Base-by-base conservation (phyloP, 2,888 invertebrate genomes). In the Psylliodes chrysocephalus region DNA sequence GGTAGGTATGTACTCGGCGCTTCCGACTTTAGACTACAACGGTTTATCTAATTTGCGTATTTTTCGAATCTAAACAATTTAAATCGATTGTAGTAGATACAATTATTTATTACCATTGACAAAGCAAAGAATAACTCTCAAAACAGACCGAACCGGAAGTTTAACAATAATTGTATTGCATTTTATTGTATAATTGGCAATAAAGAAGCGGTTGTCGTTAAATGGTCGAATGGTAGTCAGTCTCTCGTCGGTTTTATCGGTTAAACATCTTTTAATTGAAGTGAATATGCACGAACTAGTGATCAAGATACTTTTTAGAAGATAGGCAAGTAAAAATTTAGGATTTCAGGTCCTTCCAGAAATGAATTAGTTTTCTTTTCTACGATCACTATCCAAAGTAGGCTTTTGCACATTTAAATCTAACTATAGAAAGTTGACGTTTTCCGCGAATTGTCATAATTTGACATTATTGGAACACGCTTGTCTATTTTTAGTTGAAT, bases 151-250 rank as follows among this genome's bases (percentile, higher is more conserved):
- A 8, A 42, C 18, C 64, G 70, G 70, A 70, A 68, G 62, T 66
- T 57, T 55, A 63, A 64, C 69, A 66, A 68, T 64, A 66, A 68
- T 64, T 70, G 65, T 63, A 70, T 70, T 68, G 67, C 53, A 66
- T 68, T 67, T 49, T 64, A 66, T 66, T 65, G 57, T 53, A 60
- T 70, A 68, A 70, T 68, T 66, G 70, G 44, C 52, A 52, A 57
- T 60, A 63, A 64, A 69, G 59, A 55, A 63, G 57, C 54, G 54
- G 51, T 62, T 55, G 60, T 46, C 54, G 60, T 46, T 67, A 60
- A 67, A 63, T 42, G 59, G 25, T n/a, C n/a, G n/a, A n/a, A n/a
- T n/a, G n/a, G 53, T 64, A 59, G 44, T 66, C 42, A 19, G 59
- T 49, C 17, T 12, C 28, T 40, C 14, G 3, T 25, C 49, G 7